Percentiles rank a stretch among this genome's conserved stretches.
Evolutionary conservation across 1,140 invertebrate genomes (phyloP).

Genomic region (Dysdera silvatica): DNA sequence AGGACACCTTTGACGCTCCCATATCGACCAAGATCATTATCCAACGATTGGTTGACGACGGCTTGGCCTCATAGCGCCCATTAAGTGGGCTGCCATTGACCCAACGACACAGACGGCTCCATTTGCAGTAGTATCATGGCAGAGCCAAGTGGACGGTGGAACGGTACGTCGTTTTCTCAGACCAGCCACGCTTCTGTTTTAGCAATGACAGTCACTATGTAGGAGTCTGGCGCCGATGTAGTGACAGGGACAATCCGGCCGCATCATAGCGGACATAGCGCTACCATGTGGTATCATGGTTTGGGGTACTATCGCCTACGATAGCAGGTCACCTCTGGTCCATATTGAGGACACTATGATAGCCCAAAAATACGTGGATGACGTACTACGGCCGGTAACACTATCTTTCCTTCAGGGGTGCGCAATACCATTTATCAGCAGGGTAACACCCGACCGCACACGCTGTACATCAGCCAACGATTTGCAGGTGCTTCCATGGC

Average conservation of each 20-base stretch:
- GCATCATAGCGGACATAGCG: neutral
- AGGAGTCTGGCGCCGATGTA: neutral
- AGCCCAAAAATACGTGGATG: neutral
- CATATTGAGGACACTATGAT: too few species aligned
- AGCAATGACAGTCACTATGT: too few species aligned
- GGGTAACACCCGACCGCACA: neutral
- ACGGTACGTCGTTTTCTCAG: neutral
- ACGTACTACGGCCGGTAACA: neutral
- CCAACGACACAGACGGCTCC: neutral
- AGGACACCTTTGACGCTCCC: neutral
- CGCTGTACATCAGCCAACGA: neutral
- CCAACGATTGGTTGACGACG: neutral
- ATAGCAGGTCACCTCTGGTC: too few species aligned
- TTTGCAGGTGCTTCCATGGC: neutral
- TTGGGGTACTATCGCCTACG: too few species aligned
- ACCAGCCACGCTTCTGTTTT: neutral
- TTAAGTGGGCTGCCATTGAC: neutral
- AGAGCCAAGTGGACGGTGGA: neutral
- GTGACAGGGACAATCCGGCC: neutral
- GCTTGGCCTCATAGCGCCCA: neutral
- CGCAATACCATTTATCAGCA: neutral
- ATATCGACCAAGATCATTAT: too few species aligned
- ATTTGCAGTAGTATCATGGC: neutral
- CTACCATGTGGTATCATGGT: too few species aligned
- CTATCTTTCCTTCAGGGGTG: too few species aligned